phyloP scores from a whole-genome alignment of 2,888 invertebrate species.

The Troides aeacus region DNA sequence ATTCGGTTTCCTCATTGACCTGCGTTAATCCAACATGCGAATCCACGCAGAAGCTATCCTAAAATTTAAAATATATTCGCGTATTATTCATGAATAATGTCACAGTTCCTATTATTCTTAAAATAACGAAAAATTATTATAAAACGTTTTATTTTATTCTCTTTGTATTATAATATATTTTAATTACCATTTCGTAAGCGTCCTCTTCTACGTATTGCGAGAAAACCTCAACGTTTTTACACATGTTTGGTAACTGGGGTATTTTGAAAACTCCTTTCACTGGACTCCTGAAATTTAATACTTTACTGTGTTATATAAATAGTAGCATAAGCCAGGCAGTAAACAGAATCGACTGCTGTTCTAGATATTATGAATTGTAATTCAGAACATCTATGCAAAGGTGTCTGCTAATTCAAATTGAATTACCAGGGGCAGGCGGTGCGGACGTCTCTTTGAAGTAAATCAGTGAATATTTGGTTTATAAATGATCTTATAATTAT shows the following conservation, averaged over 20 bases:
- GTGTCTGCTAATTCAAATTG: too few species aligned
- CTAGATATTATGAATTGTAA: too few species aligned
- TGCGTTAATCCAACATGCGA: conserved; percentile 77
- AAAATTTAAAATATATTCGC: conserved; percentile 40
- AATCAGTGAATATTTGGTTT: too few species aligned
- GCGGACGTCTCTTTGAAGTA: too few species aligned
- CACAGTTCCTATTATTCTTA: not conserved
- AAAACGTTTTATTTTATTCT: not conserved
- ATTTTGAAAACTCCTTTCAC: conserved; percentile 81
- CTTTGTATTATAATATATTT: not conserved
- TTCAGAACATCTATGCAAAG: too few species aligned
- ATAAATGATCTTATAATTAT: too few species aligned
- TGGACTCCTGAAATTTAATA: conserved; percentile 78
- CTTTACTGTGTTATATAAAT: not conserved
- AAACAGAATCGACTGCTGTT: too few species aligned
- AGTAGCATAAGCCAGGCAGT: too few species aligned
- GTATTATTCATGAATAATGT: not conserved
- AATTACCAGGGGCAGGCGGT: too few species aligned
- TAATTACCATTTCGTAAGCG: conserved; percentile 72
- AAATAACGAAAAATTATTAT: not conserved
- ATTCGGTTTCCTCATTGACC: conserved; percentile 71
- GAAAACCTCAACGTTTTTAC: conserved; percentile 63
- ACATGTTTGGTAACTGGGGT: conserved; percentile 70
- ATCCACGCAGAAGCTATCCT: conserved; percentile 84
- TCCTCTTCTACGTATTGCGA: conserved; percentile 77